A percentile compares a stretch with the other conserved stretches of the same genome.
Evolutionary conservation across 2,113 vertebrate species (phyloP).

Genomic region (Artemisiospiza belli): DNA sequence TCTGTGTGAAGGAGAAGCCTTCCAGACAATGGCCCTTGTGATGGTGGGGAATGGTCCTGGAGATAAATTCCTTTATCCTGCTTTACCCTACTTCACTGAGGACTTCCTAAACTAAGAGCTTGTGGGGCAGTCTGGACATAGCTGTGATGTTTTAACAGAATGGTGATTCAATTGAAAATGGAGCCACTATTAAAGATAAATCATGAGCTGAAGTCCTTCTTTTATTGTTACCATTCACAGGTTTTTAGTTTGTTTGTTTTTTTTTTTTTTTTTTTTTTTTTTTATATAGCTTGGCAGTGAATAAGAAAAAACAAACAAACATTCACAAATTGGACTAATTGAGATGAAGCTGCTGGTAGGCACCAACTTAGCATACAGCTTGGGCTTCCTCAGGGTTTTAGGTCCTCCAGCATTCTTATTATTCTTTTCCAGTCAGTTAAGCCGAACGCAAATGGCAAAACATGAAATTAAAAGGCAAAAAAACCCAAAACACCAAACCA

Average conservation of each 20-base stretch:
- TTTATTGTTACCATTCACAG: slow-evolving; percentile 29
- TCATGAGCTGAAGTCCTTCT: slow-evolving; percentile 8
- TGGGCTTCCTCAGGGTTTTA: background rate
- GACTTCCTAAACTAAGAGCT: background rate
- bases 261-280: background rate
- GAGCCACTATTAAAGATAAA: slow-evolving; percentile 41
- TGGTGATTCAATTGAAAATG: background rate
- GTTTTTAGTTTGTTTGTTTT: background rate
- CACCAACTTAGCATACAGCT: background rate
- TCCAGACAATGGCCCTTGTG: background rate
- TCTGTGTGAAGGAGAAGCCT: background rate
- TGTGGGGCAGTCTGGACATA: background rate
- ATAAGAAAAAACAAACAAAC: slow-evolving; percentile 44
- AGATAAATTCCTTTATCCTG: background rate
- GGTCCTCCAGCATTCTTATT: background rate
- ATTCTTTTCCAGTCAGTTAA: slow-evolving; percentile 43
- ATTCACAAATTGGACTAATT: slow-evolving; percentile 43
- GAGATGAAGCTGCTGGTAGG: slow-evolving; percentile 42
- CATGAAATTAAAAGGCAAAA: background rate
- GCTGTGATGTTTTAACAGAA: background rate
- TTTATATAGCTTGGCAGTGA: slow-evolving; percentile 37
- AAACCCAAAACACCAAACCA: background rate
- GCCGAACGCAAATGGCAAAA: background rate
- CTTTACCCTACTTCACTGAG: background rate
- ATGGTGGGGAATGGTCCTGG: background rate